Evolutionary conservation across 2,888 invertebrate species (phyloP).

Genomic region (Andrena camellia): DNA sequence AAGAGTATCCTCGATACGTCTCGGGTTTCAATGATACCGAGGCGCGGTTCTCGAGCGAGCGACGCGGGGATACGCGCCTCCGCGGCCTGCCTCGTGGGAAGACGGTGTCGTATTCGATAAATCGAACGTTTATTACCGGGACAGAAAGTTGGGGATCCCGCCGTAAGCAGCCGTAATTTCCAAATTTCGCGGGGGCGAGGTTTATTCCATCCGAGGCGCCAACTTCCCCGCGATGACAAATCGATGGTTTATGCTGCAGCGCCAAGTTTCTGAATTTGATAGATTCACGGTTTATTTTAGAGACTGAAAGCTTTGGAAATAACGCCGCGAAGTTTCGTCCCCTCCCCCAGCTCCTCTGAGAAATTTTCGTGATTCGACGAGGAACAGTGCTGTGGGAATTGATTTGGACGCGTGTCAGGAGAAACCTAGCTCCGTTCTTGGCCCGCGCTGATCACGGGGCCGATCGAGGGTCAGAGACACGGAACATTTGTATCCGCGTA

Average conservation of each 20-base stretch:
- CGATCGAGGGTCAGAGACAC: constrained; percentile 6
- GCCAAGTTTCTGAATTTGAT: constrained; percentile 30
- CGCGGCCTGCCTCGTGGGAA: neutral
- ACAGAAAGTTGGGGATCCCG: neutral
- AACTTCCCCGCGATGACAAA: constrained; percentile 22
- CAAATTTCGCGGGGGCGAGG: constrained; percentile 13
- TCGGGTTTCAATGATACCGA: constrained; percentile 8
- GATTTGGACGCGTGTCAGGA: constrained; percentile 9
- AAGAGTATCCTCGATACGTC: constrained; percentile 19
- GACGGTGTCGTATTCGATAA: neutral
- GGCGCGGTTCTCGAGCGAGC: neutral
- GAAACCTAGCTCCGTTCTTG: neutral
- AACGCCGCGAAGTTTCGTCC: constrained; percentile 7
- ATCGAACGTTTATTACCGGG: neutral
- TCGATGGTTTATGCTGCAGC: constrained; percentile 7
- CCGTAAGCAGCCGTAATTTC: constrained; percentile 4
- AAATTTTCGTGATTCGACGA: constrained; percentile 14
- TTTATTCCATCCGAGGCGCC: neutral
- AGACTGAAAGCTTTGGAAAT: constrained; percentile 3
- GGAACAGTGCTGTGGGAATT: neutral
- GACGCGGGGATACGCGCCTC: neutral
- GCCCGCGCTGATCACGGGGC: constrained; percentile 7
- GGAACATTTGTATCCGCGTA: constrained; percentile 60
- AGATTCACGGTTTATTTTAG: constrained; percentile 13
- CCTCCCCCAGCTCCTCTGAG: neutral